Conservation (phyloP, 2,888 invertebrate species). For the Lycocerus yunnanus region DNA sequence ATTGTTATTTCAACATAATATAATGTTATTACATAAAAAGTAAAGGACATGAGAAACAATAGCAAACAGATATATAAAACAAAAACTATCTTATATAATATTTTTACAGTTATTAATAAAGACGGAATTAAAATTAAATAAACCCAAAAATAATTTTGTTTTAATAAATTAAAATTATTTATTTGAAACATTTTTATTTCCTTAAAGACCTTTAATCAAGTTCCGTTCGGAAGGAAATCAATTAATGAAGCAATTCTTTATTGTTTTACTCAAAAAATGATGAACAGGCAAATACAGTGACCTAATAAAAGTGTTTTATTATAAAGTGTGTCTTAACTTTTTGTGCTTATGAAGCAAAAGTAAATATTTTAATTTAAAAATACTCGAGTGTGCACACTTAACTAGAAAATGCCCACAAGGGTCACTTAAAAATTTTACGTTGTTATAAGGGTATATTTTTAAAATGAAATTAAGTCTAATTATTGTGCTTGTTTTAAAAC, state of each 20-base stretch:
- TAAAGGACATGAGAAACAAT: no score
- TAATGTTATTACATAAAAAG: neutral
- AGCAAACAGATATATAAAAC: no score
- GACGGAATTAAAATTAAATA: neutral
- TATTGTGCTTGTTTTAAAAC: slow-evolving; percentile 1
- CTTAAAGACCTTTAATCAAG: neutral
- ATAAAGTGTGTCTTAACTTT: slow-evolving; percentile 10
- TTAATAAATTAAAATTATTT: neutral
- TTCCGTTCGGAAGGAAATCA: slow-evolving; percentile 1
- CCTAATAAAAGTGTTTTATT: slow-evolving; percentile 22
- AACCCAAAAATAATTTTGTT: neutral
- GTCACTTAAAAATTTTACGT: neutral
- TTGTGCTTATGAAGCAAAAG: slow-evolving; percentile 18
- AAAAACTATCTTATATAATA: neutral
- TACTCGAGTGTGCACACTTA: neutral
- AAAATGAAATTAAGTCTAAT: neutral
- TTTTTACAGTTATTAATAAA: no score
- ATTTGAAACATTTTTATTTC: neutral
- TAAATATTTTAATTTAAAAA: neutral
- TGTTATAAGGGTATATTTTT: neutral
- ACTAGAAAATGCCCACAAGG: neutral
- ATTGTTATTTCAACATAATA: neutral
- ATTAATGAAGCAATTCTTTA: slow-evolving; percentile 13
- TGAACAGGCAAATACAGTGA: slow-evolving; percentile 18
- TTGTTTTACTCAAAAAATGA: slow-evolving; percentile 15